Base-by-base conservation (phyloP, 2,113 vertebrate genomes). In the Lophochroa leadbeateri region DNA sequence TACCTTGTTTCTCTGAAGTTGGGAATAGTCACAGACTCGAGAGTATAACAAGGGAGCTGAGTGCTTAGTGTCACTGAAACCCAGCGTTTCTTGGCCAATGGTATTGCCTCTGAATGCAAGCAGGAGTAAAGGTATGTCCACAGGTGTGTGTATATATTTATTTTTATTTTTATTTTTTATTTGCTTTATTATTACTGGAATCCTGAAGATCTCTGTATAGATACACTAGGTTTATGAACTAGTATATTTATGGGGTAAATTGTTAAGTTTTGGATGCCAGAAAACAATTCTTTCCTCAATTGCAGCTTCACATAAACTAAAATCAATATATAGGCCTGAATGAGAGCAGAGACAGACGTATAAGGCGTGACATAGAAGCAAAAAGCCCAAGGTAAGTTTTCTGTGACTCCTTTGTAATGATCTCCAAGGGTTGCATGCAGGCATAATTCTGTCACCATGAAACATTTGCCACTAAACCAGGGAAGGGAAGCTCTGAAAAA, bases 81-180 rank as follows among this genome's bases (percentile, higher is more conserved):
- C 17, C 37, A 53, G 44, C 7, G 9, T 74, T 81, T 87, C 88
- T 70, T 46, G 35, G 6, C 24, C 16, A 29, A 81, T 77, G 3
- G 3, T 46, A 81, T 64, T 90, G 41, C 29, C 31, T 68, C 39
- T 10, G 8, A 72, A 74, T 72, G 21, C 33, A 44, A 69, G 41
- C 18, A 86, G 29, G 17, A 84, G 53, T 27, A 16, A 86, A 90
- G 19, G 28, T 60, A 18, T 3, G 7, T 29, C 25, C 39, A 9
- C 3, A 5, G 9, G 2, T 31, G 3, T 64, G 25, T 10, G 23
- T 18, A 0, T 8, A 3, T 10, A 23, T 20, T n/a, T 47, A 20
- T 46, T 28, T 52, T 17, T 10, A 55, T 31, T 13, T 27, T 15
- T 50, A 3, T 29, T 52, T 53, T 35, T 69, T 39, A 3, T 44